Base-by-base conservation (phyloP, 1,140 invertebrate species). In the Colletes latitarsis region DNA sequence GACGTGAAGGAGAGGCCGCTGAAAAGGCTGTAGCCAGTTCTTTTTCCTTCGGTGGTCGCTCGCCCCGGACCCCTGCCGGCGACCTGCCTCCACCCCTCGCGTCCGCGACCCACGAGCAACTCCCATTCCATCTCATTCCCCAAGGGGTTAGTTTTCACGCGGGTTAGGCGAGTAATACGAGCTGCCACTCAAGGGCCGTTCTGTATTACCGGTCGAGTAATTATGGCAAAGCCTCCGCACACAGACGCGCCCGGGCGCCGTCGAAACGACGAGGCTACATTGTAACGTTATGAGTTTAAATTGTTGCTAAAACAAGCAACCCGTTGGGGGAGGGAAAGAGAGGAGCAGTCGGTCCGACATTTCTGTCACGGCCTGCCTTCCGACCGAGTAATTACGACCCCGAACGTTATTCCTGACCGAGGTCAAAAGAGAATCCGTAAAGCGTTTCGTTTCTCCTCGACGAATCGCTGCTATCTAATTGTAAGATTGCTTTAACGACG, bases 121-220 rank as follows among this genome's bases (percentile, higher is more conserved):
- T 88, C 85, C 81, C 82, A 82, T 87, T 85, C 78, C 79, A 76
- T 69, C 78, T 82, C 86, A 77, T 89, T 82, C 88, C 88, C 88
- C 86, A 86, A 89, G 89, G 90, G 91, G 90, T 92, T 92, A 91
- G 89, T 92, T 91, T 91, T 91, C 90, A 90, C 89, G 89, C 90
- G 89, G 88, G 89, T 91, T 91, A 88, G 90, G 84, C 88, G 88
- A 89, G 91, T 92, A 92, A 92, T 92, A 92, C 91, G 91, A 92
- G 89, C 91, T 92, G 92, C 91, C 92, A 92, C 90, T 92, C 92
- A 92, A 91, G 87, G 84, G 87, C 86, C 87, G 87, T 88, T 88
- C 91, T 89, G 88, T 90, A 92, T 91, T 91, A 92, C 89, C 88
- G 89, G 84, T 86, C 88, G 85, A 92, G 91, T 92, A 92, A 92